phyloP scores from a whole-genome alignment of 1,140 invertebrate genomes.

The Drosophila nigrodunni region DNA sequence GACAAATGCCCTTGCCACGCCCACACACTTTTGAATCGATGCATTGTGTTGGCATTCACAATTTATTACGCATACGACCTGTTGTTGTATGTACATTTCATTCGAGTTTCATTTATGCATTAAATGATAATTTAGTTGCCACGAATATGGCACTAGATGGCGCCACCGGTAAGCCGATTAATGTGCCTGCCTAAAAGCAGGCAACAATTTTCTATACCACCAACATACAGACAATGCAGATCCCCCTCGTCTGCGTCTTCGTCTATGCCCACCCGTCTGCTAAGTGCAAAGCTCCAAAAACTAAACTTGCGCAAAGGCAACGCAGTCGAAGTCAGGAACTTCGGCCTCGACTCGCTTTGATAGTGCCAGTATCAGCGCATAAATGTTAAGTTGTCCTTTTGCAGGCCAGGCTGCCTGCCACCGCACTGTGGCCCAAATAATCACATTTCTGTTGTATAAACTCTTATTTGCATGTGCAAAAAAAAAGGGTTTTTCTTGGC shows the following conservation, averaged over 20 bases:
- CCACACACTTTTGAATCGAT: constrained; percentile 26
- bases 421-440: neutral
- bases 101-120: constrained; percentile 29
- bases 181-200: constrained; percentile 46
- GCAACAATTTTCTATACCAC: constrained; percentile 43
- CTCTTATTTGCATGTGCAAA: too few relatives aligned
- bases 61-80: constrained; percentile 47
- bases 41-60: constrained; percentile 35
- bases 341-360: neutral
- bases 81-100: constrained; percentile 26
- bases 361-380: constrained; percentile 54
- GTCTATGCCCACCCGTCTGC: neutral
- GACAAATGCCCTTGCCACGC: constrained; percentile 31
- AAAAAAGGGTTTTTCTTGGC: too few relatives aligned
- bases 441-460: too few relatives aligned
- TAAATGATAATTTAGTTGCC: constrained; percentile 16
- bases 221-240: neutral
- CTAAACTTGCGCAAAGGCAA: constrained; percentile 17
- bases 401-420: constrained; percentile 4
- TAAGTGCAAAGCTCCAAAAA: constrained; percentile 2
- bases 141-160: constrained; percentile 48
- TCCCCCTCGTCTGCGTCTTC: neutral
- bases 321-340: neutral
- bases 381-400: constrained; percentile 66
- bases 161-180: constrained; percentile 46